Base-by-base conservation (phyloP, 2,113 vertebrate genomes). In the Dasyornis broadbenti region DNA sequence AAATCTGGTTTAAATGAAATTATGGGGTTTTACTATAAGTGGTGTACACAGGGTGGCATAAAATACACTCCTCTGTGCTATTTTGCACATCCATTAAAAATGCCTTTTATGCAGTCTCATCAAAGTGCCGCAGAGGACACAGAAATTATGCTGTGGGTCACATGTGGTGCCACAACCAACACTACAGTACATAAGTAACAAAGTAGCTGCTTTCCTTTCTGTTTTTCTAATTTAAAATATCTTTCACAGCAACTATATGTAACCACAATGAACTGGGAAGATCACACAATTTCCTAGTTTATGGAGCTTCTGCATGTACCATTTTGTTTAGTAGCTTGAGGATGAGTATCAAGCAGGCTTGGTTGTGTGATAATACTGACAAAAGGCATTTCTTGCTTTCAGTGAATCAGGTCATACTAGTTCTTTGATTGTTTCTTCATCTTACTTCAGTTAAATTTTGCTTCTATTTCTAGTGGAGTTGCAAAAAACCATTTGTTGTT, bases 291-390 rank as follows among this genome's bases (percentile, higher is more conserved):
- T 69, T 50, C 17, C 7, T 37, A 33, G 11, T 69, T 85, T 73
- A 9, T 1, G 1, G 39, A 66, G 11, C 4, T 33, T 47, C 35
- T 27, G 14, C 50, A 23, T 5, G 2, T 61, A 23, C 9, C 2
- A 0, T 47, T 81, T 50, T 70, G 63, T 15, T 66, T 57, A 54
- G 35, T 45, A 72, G 3, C 6, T 40, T 72, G 27, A 22, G 54
- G 23, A 54, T 2, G 11, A 65, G 35, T 73, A 63, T 42, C 7
- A 40, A 39, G 9, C 35, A 77, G 47, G 11, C 15, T 78, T 78
- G 44, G 26, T 65, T 1, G 2, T 2, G 2, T 24, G 21, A 65
- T 31, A 37, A 35, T 52, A 37, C 15, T 70, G 76, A 59, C 42
- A 52, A 49, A 94, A 82, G 13, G 9, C 12, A 14, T 61, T 72